Base-by-base conservation (phyloP, 2,797 vertebrate species). In the Coluber constrictor region DNA sequence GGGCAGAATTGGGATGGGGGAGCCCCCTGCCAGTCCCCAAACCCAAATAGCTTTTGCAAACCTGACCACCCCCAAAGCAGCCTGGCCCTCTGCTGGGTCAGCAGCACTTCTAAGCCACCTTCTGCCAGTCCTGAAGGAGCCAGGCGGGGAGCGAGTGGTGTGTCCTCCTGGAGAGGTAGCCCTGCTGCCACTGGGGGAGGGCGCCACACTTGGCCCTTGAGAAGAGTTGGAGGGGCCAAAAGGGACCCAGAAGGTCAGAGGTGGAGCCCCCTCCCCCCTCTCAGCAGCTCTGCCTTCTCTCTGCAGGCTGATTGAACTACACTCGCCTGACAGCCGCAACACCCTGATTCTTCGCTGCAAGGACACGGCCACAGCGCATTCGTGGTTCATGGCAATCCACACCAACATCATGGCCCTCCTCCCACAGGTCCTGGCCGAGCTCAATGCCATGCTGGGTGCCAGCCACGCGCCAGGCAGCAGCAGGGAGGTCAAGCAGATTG, bases 301-400 rank as follows among this genome's bases (percentile, higher is more conserved):
- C 97, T 23, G 70, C 70, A 99, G 99, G 96, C 97, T 99, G 96
- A 96, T 99, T 94, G 99, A 99, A 97, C 98, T 99, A 9, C 99
- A 99, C 94, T 99, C 99, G 0, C 99, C 99, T 0, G 99, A 99
- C 83, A 98, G 99, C 94, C 98, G 98, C 96, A 98, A 99, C 97
- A 98, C 98, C 0, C 97, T 99, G 96, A 98, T 99, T 91, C 98
- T 99, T 90, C 99, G 99, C 90, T 99, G 99, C 96, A 99, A 99
- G 95, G 99, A 99, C 63, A 97, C 98, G 0, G 97, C 98, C 37
- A 97, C 98, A 0, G 98, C 99, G 0, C 98, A 98, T 96, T 98
- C 99, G 96, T 99, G 99, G 99, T 99, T 99, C 97, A 98, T 97
- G 0, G 98, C 99, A 92, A 97, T 99, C 96, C 99, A 99, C 94